These are phyloP conservation scores for Rousettus madagascariensis DNA, from an alignment of 2,797 vertebrate genomes.

Conservation along the genomic window DNA sequence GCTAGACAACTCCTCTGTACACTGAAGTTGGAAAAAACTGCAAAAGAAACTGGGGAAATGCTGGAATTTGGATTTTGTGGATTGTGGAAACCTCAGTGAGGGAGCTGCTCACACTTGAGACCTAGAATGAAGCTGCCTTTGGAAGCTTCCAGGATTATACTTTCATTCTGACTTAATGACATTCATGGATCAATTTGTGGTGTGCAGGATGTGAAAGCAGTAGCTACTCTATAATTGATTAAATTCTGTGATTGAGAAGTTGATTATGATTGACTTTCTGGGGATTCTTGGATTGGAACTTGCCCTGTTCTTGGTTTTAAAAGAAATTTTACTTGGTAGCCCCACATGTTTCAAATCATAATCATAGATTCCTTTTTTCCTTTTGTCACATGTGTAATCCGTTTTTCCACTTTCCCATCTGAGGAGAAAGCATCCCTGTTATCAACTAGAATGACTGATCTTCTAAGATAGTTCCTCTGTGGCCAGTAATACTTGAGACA, in stretches of 20 bases:
- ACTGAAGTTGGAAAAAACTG: neutral
- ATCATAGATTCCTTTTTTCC: neutral
- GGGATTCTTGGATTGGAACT: neutral
- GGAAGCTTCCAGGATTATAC: neutral
- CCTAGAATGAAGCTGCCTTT: neutral
- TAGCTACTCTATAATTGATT: neutral
- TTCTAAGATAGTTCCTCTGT: neutral
- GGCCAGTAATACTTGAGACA: neutral
- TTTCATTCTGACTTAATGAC: neutral
- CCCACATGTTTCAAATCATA: neutral
- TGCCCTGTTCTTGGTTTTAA: neutral
- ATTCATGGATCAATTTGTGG: neutral
- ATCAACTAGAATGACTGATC: neutral
- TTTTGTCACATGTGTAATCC: neutral
- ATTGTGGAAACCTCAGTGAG: neutral
- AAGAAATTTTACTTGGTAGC: neutral
- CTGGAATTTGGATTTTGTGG: neutral
- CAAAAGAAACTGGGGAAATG: neutral
- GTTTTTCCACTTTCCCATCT: neutral
- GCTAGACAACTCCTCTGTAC: rapidly evolving
- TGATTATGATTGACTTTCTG: neutral
- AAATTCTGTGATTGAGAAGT: neutral
- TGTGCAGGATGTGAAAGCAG: neutral
- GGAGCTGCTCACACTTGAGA: neutral
- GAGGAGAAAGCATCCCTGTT: neutral